Evolutionary conservation across 2,888 invertebrate species (phyloP).

Genomic region (Melinaea menophilus): DNA sequence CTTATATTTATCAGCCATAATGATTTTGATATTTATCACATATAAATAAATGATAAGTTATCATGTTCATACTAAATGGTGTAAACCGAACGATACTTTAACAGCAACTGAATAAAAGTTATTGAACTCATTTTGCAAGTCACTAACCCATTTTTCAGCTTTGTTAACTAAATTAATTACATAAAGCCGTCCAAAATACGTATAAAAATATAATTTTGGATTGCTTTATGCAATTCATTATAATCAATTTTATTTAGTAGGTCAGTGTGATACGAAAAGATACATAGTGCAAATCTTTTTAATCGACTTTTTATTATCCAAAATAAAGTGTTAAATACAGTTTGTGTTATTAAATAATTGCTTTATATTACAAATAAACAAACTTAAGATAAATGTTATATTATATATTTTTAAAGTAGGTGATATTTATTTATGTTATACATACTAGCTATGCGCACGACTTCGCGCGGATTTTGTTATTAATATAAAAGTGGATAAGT

Average conservation of each 20-base stretch:
- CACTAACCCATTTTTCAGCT: constrained; percentile 25
- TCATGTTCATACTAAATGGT: neutral
- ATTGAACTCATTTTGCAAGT: constrained; percentile 29
- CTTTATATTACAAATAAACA: constrained; percentile 3
- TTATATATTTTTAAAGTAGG: too few species aligned
- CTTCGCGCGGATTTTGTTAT: too few species aligned
- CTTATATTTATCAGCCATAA: constrained; percentile 46
- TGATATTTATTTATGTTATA: too few species aligned
- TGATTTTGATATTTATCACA: constrained; percentile 8
- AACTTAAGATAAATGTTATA: neutral
- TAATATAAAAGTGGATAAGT: too few species aligned
- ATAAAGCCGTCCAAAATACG: constrained; percentile 10
- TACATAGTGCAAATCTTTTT: too few species aligned
- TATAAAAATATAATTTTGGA: too few species aligned
- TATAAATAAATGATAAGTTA: neutral
- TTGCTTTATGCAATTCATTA: constrained; percentile 17
- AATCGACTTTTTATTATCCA: too few species aligned
- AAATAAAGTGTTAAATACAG: too few species aligned
- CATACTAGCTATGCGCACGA: too few species aligned
- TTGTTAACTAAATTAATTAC: neutral
- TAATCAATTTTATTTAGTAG: constrained; percentile 23
- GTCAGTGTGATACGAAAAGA: constrained; percentile 17
- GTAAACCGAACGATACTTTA: constrained; percentile 10
- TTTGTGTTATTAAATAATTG: too few species aligned
- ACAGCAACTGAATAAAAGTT: constrained; percentile 12